phyloP scores from a whole-genome alignment of 2,797 vertebrate genomes.

The Phataginus tetradactyla region DNA sequence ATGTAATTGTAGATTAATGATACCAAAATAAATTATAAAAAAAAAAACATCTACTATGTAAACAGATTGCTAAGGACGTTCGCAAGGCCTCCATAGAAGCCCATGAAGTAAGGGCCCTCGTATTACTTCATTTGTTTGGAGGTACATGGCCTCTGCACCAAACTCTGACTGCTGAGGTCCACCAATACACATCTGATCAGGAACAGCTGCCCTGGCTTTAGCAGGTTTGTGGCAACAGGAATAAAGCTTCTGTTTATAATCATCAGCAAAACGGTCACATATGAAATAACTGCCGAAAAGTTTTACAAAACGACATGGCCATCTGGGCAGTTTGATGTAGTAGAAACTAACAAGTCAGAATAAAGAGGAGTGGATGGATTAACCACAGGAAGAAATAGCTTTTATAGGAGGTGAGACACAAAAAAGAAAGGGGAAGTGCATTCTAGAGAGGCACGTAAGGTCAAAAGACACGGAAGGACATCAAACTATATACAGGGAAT shows the following conservation, averaged over 20 bases:
- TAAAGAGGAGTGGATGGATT: neutral
- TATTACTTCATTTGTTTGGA: neutral
- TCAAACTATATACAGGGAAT: neutral
- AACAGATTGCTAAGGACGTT: neutral
- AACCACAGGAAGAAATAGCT: neutral
- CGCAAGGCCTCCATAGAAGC: neutral
- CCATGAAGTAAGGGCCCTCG: neutral
- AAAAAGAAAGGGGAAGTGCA: neutral
- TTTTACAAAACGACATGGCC: neutral
- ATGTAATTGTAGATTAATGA: too few species aligned
- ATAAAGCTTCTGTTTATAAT: constrained; percentile 12
- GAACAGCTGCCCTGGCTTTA: neutral
- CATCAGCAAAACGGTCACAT: neutral
- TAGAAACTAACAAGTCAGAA: neutral
- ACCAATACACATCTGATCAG: neutral
- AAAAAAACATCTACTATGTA: neutral
- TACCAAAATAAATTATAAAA: too few species aligned
- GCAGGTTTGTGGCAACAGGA: neutral
- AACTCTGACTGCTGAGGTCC: neutral
- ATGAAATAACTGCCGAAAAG: neutral
- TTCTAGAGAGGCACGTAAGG: neutral
- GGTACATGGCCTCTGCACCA: neutral
- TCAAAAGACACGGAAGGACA: neutral
- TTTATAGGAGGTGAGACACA: neutral
- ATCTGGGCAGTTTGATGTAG: neutral